These are phyloP conservation scores for Acrocephalus kingi DNA, from an alignment of 2,113 vertebrate genomes.

Conservation along the genomic window DNA sequence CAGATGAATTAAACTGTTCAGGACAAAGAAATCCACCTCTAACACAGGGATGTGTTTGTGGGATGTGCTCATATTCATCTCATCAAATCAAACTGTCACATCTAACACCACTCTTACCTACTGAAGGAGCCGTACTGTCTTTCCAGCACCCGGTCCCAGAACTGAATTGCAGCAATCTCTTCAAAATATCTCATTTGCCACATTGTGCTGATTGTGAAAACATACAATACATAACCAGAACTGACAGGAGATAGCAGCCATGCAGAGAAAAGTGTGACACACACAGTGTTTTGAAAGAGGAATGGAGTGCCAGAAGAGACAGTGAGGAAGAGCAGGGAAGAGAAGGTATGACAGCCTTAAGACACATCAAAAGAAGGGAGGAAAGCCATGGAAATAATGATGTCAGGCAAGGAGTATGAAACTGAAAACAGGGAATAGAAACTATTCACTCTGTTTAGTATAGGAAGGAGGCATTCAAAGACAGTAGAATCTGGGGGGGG, in stretches of 20 bases:
- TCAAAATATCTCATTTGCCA: not conserved
- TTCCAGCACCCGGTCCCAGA: not conserved
- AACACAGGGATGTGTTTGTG: not conserved
- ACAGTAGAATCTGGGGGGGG: not conserved
- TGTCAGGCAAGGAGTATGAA: not conserved
- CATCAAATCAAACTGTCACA: not conserved
- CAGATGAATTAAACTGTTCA: not conserved
- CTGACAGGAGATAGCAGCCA: not conserved
- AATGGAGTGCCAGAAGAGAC: not conserved
- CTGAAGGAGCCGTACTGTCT: not conserved
- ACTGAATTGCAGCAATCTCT: not conserved
- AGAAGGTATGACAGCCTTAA: not conserved
- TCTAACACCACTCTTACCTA: not conserved
- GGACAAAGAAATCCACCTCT: not conserved
- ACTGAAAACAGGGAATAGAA: not conserved
- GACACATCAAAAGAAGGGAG: not conserved
- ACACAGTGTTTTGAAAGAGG: not conserved
- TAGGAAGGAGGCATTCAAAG: not conserved
- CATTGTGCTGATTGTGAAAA: not conserved
- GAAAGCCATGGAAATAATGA: not conserved
- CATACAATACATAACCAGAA: not conserved
- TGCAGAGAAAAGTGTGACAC: not conserved
- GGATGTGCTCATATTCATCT: not conserved
- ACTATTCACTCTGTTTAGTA: not conserved
- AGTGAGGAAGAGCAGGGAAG: not conserved